Evolutionary conservation across 2,888 invertebrate species (phyloP), one percentile per base, ranked within the genome.

Genomic region (Lymantria monacha): DNA sequence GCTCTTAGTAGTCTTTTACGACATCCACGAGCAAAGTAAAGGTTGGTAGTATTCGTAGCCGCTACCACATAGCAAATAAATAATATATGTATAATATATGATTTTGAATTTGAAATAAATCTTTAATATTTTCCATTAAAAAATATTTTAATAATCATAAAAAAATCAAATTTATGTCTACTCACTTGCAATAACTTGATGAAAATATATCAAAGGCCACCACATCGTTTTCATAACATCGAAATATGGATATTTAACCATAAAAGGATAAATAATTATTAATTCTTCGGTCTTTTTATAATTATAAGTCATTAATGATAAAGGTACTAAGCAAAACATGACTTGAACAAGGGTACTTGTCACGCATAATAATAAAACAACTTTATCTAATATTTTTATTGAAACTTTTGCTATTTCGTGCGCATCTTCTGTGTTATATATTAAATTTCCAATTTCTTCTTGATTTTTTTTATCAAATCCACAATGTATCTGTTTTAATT

Each of bases 181-280:
- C 84, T 79, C 63, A 85, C 85, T 81, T 55, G 81, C 79, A 57
- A 69, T 67, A 62, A 78, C 73, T 49, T 84, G 85, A 66, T 79
- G 79, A 9, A 79, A 42, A 51, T 85, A 85, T 8, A 80, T 62
- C n/a, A 78, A 48, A 1, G 69, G 70, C 83, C 81, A 83, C 13
- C 66, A 55, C 0, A 48, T 13, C 13, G 63, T 54, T 0, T 70
- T 57, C 40, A 74, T 75, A 2, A 70, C 69, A 58, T 87, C 79
- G 44, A 82, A 81, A 51, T 73, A 81, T 47, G 12, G 40, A 46
- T 84, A 87, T 43, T 77, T 79, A 0, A 79, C 76, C 10, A 57
- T 40, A 53, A 68, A 87, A 0, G 87, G 85, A 48, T 83, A 75
- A 8, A 64, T 69, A 5, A 79, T 57, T 3, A 70, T 64, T 2